These are phyloP conservation scores for Podotricha telesiphe DNA, from an alignment of 2,888 invertebrate genomes.

Conservation along the genomic window DNA sequence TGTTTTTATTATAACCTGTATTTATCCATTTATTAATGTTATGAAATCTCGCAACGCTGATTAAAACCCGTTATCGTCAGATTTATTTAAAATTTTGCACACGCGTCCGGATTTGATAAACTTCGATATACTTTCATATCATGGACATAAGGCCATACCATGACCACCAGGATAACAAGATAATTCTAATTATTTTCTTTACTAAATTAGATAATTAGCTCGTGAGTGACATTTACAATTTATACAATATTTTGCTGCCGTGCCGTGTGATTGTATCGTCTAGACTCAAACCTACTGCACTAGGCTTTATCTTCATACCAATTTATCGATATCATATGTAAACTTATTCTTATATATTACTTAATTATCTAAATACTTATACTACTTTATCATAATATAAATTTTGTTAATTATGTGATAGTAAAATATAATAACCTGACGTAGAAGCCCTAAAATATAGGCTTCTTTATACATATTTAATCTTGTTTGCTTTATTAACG, in stretches of 20 bases:
- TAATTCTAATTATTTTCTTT: not conserved
- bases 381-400: not conserved
- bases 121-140: too few relatives aligned
- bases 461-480: not conserved
- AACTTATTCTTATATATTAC: not conserved
- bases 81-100: not conserved
- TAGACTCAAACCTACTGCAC: not conserved
- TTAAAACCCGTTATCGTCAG: not conserved
- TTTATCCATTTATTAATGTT: too few relatives aligned
- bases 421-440: not conserved
- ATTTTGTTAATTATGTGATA: not conserved
- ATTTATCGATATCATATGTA: conserved; percentile 1
- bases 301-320: not conserved
- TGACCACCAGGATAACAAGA: too few relatives aligned
- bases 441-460: not conserved
- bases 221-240: not conserved
- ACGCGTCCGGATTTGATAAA: too few relatives aligned
- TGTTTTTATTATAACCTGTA: too few relatives aligned
- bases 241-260: not conserved
- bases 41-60: too few relatives aligned
- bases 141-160: too few relatives aligned
- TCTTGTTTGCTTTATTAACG: not conserved
- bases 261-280: not conserved
- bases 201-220: not conserved
- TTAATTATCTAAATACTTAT: not conserved